Evolutionary conservation across 2,113 vertebrate species (phyloP).

Genomic region (Bubo bubo): DNA sequence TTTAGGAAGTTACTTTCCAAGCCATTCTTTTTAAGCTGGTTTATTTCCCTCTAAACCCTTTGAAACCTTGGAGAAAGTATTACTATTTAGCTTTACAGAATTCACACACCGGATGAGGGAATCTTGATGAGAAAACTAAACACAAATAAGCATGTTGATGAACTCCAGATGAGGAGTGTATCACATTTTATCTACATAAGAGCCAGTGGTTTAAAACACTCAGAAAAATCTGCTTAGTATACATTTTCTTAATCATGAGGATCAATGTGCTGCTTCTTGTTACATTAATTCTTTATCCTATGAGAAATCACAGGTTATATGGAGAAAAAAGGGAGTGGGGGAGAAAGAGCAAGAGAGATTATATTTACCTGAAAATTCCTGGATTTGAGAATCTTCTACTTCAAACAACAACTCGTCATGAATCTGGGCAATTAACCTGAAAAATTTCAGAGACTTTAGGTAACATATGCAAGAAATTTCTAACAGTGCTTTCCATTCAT

Average conservation of each 20-base stretch:
- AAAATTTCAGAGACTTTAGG: background rate
- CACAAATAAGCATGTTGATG: background rate
- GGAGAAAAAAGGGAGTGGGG: background rate
- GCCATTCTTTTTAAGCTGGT: background rate
- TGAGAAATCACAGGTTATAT: background rate
- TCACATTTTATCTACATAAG: background rate
- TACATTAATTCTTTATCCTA: background rate
- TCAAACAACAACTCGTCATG: conserved; percentile 93
- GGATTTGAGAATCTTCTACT: conserved; percentile 85
- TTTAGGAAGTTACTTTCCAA: background rate
- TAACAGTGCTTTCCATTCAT: background rate
- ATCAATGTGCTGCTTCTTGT: background rate
- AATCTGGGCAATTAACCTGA: conserved; percentile 89
- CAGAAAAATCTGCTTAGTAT: conserved; percentile 2
- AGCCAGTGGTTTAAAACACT: background rate
- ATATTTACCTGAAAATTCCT: conserved; percentile 83
- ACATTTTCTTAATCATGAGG: background rate
- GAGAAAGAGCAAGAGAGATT: background rate
- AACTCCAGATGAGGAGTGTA: background rate
- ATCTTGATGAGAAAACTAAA: background rate
- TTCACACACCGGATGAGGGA: background rate
- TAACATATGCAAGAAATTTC: background rate
- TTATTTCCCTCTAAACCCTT: background rate
- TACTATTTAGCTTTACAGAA: background rate
- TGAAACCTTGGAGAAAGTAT: background rate